Evolutionary conservation across 1,140 invertebrate genomes (phyloP).

Genomic region (Choristoneura fumiferana): DNA sequence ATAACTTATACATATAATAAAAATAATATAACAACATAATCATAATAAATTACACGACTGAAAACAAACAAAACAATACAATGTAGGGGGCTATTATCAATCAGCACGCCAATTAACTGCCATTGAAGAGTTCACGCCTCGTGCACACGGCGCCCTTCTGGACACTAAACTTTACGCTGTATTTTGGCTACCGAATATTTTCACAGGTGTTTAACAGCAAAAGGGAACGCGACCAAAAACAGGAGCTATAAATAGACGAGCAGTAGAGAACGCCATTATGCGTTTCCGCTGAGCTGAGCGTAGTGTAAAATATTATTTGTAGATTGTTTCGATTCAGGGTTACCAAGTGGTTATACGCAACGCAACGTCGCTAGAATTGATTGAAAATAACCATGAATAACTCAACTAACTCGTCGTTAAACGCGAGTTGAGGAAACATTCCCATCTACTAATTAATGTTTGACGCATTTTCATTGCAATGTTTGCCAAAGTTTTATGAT

Average conservation of each 20-base stretch:
- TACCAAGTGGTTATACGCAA: too few relatives aligned
- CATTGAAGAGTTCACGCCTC: constrained; percentile 12
- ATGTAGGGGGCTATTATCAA: constrained; percentile 10
- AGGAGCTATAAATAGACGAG: neutral
- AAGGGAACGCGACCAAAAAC: constrained; percentile 5
- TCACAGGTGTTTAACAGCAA: constrained; percentile 5
- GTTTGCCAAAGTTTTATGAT: too few relatives aligned
- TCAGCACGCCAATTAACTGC: constrained; percentile 11
- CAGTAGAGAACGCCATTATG: neutral
- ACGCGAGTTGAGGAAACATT: too few relatives aligned
- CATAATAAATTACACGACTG: too few relatives aligned
- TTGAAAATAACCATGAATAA: too few relatives aligned
- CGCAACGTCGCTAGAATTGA: too few relatives aligned
- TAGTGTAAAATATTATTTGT: neutral
- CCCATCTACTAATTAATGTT: too few relatives aligned
- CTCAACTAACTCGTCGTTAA: too few relatives aligned
- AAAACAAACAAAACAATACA: neutral
- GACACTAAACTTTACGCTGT: neutral
- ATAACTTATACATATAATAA: too few relatives aligned
- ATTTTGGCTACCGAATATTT: neutral
- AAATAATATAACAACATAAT: too few relatives aligned
- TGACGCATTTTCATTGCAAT: too few relatives aligned
- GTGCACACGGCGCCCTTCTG: constrained; percentile 6
- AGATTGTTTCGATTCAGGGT: neutral
- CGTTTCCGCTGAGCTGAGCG: neutral